Evolutionary conservation across 1,140 invertebrate species (phyloP).

Genomic region (Pachypsylla venusta): DNA sequence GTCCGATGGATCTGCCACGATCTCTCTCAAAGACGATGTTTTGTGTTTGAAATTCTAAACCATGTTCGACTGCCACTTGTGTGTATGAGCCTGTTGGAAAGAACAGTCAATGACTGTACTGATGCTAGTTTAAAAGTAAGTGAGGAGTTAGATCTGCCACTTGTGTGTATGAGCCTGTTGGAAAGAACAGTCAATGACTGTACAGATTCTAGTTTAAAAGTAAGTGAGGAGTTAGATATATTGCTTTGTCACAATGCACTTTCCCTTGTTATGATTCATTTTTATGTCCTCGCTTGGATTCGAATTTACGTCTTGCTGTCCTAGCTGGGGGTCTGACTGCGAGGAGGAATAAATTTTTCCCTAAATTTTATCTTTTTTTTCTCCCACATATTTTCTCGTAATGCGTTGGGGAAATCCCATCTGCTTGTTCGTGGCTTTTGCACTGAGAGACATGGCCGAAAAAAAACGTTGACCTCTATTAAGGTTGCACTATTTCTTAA

Average conservation of each 20-base stretch:
- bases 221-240: slow-evolving; percentile 14
- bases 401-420: no score
- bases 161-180: slow-evolving; percentile 66
- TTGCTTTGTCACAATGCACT: no score
- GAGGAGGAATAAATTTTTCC: no score
- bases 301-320: neutral
- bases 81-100: slow-evolving; percentile 62
- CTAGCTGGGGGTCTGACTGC: neutral
- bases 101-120: slow-evolving; percentile 59
- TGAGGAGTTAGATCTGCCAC: slow-evolving; percentile 52
- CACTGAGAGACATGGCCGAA: no score
- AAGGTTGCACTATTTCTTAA: no score
- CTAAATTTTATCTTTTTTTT: no score
- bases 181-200: slow-evolving; percentile 66
- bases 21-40: slow-evolving; percentile 55
- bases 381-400: no score
- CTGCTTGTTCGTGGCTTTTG: no score
- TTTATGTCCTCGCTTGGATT: neutral
- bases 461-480: no score
- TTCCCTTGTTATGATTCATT: neutral
- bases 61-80: slow-evolving; percentile 74
- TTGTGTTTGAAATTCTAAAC: slow-evolving; percentile 73
- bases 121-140: slow-evolving; percentile 56
- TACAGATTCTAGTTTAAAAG: slow-evolving; percentile 61
- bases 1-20: slow-evolving; percentile 81